phyloP scores from a whole-genome alignment of 2,797 vertebrate genomes.

The Danio choprae region DNA sequence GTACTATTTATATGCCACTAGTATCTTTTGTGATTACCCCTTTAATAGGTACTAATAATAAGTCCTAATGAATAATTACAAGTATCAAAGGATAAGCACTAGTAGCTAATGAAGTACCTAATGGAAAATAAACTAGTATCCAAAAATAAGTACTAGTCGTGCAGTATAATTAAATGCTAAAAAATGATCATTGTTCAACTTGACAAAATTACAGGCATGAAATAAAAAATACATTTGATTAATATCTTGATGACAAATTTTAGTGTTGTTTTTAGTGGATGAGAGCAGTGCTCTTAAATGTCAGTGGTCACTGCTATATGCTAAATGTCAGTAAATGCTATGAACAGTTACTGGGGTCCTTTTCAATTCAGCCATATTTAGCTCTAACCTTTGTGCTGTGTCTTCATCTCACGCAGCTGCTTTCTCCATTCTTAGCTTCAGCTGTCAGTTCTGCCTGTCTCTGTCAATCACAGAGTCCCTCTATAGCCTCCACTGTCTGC shows the following conservation, averaged over 20 bases:
- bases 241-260: neutral
- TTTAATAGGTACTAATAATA: too few species aligned
- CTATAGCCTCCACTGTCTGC: neutral
- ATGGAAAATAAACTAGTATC: too few species aligned
- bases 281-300: neutral
- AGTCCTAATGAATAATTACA: too few species aligned
- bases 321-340: slow-evolving; percentile 32
- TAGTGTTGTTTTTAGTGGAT: neutral
- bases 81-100: too few species aligned
- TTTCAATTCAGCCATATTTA: slow-evolving; percentile 55
- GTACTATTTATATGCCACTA: too few species aligned
- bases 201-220: neutral
- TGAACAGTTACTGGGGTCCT: slow-evolving; percentile 13
- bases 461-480: slow-evolving; percentile 68
- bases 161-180: too few species aligned
- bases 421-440: slow-evolving; percentile 65
- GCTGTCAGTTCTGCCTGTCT: slow-evolving; percentile 68
- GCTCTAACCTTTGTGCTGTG: slow-evolving; percentile 61
- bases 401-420: slow-evolving; percentile 35
- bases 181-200: neutral
- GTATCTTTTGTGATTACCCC: too few species aligned
- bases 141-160: too few species aligned
- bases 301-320: slow-evolving; percentile 1
- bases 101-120: too few species aligned
- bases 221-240: neutral